Evolutionary conservation across 2,797 vertebrate genomes (phyloP).

Genomic region (Glyptemys insculpta): DNA sequence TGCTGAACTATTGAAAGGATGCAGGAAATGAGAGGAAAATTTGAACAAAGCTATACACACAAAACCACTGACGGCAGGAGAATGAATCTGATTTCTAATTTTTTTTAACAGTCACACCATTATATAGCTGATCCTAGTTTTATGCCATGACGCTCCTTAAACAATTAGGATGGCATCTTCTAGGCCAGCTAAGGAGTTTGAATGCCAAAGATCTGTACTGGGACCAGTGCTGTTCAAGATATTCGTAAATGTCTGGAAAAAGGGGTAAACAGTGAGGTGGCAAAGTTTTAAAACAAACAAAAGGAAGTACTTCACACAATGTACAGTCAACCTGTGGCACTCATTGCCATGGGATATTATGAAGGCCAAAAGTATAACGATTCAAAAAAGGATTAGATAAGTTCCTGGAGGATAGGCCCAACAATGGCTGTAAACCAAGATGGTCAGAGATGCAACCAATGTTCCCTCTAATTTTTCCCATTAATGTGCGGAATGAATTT

Average conservation of each 20-base stretch:
- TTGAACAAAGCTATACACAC: not conserved
- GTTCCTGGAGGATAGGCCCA: not conserved
- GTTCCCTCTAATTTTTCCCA: no score
- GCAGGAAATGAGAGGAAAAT: not conserved
- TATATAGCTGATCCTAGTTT: not conserved
- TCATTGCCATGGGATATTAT: not conserved
- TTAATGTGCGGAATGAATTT: no score
- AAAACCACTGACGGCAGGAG: not conserved
- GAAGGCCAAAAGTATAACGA: not conserved
- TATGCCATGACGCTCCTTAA: not conserved
- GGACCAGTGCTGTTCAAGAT: not conserved
- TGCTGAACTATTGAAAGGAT: not conserved
- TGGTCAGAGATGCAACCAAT: no score
- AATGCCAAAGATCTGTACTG: not conserved
- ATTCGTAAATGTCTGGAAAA: not conserved
- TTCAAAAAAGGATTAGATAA: not conserved
- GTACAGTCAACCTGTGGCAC: not conserved
- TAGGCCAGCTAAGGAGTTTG: not conserved
- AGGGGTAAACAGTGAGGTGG: not conserved
- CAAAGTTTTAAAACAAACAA: not conserved
- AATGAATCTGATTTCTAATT: accelerated
- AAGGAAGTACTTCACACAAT: not conserved
- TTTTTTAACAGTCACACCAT: not conserved
- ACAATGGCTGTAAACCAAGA: not conserved
- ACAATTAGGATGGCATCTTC: not conserved